These are phyloP conservation scores for Muricea muricata DNA, from an alignment of 92 coral and sea anemone species.

Conservation along the genomic window DNA sequence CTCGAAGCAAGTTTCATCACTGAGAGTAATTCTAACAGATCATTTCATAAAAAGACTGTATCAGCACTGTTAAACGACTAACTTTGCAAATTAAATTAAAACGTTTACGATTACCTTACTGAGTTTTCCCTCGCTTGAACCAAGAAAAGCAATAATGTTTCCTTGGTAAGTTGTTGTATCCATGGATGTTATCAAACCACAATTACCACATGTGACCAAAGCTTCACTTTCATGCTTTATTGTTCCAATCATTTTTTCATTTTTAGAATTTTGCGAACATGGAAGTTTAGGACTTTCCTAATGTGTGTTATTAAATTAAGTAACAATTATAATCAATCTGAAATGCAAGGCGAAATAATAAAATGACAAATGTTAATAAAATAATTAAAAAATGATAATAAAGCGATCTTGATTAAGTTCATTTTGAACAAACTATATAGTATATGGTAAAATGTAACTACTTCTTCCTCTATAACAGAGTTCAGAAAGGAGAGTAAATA, in stretches of 20 bases:
- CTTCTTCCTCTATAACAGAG: too few relatives aligned
- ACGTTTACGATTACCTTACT: neutral
- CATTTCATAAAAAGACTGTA: neutral
- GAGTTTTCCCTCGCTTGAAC: slow-evolving; percentile 10
- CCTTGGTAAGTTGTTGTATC: slow-evolving; percentile 21
- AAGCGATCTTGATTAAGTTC: too few relatives aligned
- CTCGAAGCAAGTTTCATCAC: too few relatives aligned
- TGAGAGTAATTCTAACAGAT: too few relatives aligned
- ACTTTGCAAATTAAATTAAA: neutral
- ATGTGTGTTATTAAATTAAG: too few relatives aligned
- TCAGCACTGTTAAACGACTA: neutral
- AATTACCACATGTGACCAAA: slow-evolving; percentile 18
- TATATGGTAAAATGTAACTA: too few relatives aligned
- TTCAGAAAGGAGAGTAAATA: neutral
- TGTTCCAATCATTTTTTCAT: neutral
- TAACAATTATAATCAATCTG: too few relatives aligned
- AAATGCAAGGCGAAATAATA: too few relatives aligned
- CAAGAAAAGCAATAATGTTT: slow-evolving; percentile 34
- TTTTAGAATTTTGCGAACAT: neutral
- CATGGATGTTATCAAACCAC: slow-evolving; percentile 12
- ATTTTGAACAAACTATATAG: too few relatives aligned
- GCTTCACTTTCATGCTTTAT: neutral
- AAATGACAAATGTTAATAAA: too few relatives aligned
- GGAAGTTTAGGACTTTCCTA: neutral
- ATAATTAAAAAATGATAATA: too few relatives aligned